These are phyloP conservation scores for Rhyacophila evoluta DNA, from an alignment of 2,888 invertebrate species.

Conservation along the genomic window DNA sequence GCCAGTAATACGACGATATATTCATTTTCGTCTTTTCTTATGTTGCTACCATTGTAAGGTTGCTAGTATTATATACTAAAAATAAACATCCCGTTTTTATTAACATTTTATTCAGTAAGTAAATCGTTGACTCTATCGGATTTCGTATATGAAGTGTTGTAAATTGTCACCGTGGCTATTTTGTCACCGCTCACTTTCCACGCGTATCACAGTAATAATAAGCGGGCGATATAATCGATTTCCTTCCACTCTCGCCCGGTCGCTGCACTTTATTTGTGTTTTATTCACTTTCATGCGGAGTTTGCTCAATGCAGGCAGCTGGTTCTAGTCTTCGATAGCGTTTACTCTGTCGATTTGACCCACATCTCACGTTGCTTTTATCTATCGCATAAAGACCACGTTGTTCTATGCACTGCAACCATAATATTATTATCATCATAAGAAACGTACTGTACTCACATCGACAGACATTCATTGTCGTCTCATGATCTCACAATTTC, in stretches of 20 bases:
- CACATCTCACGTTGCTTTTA: neutral
- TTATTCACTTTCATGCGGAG: slow-evolving; percentile 26
- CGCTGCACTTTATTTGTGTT: slow-evolving; percentile 28
- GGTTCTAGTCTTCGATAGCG: neutral
- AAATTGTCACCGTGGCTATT: neutral
- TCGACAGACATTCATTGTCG: too few species aligned
- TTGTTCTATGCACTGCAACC: neutral
- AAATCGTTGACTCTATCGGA: neutral
- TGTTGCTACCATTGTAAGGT: too few species aligned
- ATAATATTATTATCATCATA: too few species aligned
- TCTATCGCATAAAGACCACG: neutral
- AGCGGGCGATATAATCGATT: slow-evolving; percentile 31
- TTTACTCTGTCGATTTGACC: neutral
- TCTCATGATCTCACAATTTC: too few species aligned
- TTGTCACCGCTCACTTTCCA: slow-evolving; percentile 35
- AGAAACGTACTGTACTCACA: too few species aligned
- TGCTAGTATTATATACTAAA: too few species aligned
- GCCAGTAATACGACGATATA: too few species aligned
- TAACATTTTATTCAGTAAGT: neutral
- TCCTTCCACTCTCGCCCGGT: slow-evolving; percentile 38
- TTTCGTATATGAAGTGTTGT: neutral
- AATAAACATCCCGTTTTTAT: too few species aligned
- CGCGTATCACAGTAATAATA: slow-evolving; percentile 7
- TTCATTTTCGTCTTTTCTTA: too few species aligned
- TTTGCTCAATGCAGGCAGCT: neutral